phyloP scores from a whole-genome alignment of 2,797 vertebrate genomes.

The Valencia hispanica region DNA sequence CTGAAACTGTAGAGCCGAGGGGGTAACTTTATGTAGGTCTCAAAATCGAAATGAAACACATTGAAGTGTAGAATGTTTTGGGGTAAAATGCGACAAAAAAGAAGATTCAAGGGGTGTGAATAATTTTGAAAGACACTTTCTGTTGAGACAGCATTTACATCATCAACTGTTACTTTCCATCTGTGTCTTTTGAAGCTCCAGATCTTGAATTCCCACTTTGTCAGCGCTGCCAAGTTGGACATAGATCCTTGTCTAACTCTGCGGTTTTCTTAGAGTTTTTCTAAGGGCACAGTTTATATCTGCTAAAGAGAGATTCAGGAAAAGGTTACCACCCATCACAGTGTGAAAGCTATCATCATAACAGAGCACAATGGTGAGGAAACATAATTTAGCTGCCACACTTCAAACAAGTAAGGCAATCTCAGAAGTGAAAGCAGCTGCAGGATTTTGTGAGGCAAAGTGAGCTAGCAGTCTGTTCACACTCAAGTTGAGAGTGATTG shows the following conservation, averaged over 20 bases:
- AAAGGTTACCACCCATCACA: not conserved
- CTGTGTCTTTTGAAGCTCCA: not conserved
- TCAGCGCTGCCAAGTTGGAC: not conserved
- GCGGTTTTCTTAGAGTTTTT: not conserved
- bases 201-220: not conserved
- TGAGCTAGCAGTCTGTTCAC: not conserved
- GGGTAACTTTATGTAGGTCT: not conserved
- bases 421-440: constrained; percentile 36
- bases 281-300: not conserved
- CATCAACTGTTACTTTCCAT: not conserved
- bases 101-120: not conserved
- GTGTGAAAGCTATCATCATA: not conserved
- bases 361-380: not conserved
- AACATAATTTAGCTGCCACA: not conserved
- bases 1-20: not conserved
- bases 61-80: not conserved
- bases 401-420: constrained; percentile 2
- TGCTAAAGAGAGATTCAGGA: not conserved
- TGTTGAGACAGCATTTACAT: not conserved
- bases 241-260: not conserved
- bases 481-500: constrained; percentile 14
- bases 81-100: not conserved
- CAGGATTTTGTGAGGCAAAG: constrained; percentile 18
- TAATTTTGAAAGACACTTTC: not conserved
- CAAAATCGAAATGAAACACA: not conserved